Evolutionary conservation across 2,113 vertebrate species (phyloP).

Genomic region (Aegypius monachus): DNA sequence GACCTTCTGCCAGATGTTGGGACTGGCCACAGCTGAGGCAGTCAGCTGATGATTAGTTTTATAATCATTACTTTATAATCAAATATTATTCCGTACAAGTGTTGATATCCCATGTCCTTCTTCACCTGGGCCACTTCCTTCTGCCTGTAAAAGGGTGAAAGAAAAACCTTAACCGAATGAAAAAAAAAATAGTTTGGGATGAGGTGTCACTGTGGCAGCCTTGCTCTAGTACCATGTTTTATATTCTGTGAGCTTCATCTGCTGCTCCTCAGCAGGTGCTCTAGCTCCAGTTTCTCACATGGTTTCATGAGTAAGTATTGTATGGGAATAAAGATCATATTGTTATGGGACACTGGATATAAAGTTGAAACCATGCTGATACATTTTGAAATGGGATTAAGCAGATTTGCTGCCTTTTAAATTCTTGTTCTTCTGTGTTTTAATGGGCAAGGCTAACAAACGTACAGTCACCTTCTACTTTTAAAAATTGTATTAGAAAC

Average conservation of each 20-base stretch:
- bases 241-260: background rate
- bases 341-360: background rate
- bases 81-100: background rate
- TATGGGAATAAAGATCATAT: background rate
- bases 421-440: background rate
- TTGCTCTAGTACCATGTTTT: background rate
- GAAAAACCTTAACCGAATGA: background rate
- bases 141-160: background rate
- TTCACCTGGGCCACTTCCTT: background rate
- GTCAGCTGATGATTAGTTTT: background rate
- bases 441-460: background rate
- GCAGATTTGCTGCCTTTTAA: background rate
- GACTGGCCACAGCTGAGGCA: background rate
- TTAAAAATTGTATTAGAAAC: background rate
- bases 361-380: background rate
- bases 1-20: background rate
- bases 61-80: background rate
- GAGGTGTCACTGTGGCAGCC: background rate
- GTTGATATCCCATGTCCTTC: background rate
- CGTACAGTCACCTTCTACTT: background rate
- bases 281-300: background rate
- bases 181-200: background rate
- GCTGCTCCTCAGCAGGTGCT: background rate
- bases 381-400: background rate
- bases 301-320: background rate